These are phyloP conservation scores for Atherix ibis DNA, from an alignment of 2,888 invertebrate species.

Conservation along the genomic window DNA sequence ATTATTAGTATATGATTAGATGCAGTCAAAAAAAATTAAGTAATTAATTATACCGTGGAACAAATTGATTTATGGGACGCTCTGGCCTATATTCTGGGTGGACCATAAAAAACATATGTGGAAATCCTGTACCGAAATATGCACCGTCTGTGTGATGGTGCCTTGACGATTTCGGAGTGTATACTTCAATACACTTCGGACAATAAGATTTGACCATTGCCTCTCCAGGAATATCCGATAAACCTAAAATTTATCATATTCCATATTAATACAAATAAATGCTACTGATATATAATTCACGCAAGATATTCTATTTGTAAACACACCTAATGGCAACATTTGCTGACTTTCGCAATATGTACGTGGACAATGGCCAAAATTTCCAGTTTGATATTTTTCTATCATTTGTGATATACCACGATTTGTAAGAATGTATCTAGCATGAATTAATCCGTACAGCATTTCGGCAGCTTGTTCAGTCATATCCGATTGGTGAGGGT, in stretches of 20 bases:
- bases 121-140: constrained; percentile 99
- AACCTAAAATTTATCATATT: constrained; percentile 55
- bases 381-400: constrained; percentile 97
- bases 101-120: constrained; percentile 99
- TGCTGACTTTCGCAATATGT: constrained; percentile 98
- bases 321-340: constrained; percentile 85
- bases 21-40: not conserved
- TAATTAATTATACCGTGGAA: constrained; percentile 62
- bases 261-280: not conserved
- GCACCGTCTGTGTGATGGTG: constrained; percentile 99
- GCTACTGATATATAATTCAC: not conserved
- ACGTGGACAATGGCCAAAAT: constrained; percentile 96
- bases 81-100: constrained; percentile 98
- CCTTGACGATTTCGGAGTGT: constrained; percentile 94
- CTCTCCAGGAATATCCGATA: constrained; percentile 97
- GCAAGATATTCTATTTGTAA: no score
- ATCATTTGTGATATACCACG: constrained; percentile 98
- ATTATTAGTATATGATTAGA: not conserved
- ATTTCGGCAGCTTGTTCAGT: constrained; percentile 99
- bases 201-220: constrained; percentile 99
- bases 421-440: constrained; percentile 97
- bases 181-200: constrained; percentile 99
- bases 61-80: constrained; percentile 90
- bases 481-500: constrained; percentile 95
- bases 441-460: constrained; percentile 97